These are phyloP conservation scores for Synanthedon vespiformis DNA, from an alignment of 2,888 invertebrate species.

Conservation along the genomic window DNA sequence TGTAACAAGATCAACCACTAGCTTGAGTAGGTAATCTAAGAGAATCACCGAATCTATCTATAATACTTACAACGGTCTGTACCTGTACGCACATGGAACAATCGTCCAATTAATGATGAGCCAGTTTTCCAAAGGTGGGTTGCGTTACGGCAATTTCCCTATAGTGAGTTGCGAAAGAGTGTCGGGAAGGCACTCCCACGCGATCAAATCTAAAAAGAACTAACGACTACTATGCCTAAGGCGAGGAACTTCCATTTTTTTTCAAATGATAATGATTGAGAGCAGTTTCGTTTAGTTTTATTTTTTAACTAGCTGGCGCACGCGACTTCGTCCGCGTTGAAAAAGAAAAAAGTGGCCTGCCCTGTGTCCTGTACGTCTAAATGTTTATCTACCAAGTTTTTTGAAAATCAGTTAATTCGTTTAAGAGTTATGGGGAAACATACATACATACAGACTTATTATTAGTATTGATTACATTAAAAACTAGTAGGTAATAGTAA, in stretches of 20 bases:
- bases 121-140: conserved; percentile 10
- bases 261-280: background rate
- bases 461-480: too few relatives aligned
- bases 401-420: too few relatives aligned
- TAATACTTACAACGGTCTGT: background rate
- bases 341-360: too few relatives aligned
- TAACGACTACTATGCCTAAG: conserved; percentile 13
- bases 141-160: conserved; percentile 25
- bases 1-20: too few relatives aligned
- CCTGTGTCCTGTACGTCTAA: too few relatives aligned
- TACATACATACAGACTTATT: too few relatives aligned
- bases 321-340: too few relatives aligned
- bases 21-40: background rate
- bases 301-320: too few relatives aligned
- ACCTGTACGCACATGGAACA: background rate
- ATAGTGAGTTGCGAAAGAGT: conserved; percentile 17
- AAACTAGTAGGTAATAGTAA: too few relatives aligned
- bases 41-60: background rate
- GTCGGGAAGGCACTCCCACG: conserved; percentile 18
- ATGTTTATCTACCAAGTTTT: too few relatives aligned
- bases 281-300: too few relatives aligned
- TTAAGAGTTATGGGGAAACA: too few relatives aligned
- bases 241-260: conserved; percentile 10
- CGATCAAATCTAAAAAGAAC: conserved; percentile 18
- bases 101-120: conserved; percentile 7